These are phyloP conservation scores for Drosophila pachea DNA, from an alignment of 1,140 invertebrate species.

Conservation along the genomic window DNA sequence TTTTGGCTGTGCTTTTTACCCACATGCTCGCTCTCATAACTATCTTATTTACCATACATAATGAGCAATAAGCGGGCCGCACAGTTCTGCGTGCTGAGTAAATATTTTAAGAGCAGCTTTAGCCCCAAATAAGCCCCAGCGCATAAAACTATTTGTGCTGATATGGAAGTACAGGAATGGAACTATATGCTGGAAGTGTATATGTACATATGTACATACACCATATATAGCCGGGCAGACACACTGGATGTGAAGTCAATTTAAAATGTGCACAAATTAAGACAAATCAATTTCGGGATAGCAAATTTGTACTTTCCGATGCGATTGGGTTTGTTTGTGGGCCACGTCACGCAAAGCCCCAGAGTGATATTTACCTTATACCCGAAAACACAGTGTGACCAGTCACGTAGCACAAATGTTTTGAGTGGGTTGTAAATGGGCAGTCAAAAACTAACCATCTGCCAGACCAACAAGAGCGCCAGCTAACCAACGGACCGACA, in stretches of 20 bases:
- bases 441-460: conserved; percentile 69
- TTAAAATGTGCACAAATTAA: conserved; percentile 73
- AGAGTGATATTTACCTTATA: conserved; percentile 26
- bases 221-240: background rate
- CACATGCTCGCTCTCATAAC: background rate
- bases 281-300: conserved; percentile 66
- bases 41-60: conserved; percentile 60
- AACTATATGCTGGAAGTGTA: background rate
- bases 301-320: conserved; percentile 56
- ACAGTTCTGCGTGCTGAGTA: conserved; percentile 64
- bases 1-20: background rate
- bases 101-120: conserved; percentile 71
- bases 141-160: conserved; percentile 27
- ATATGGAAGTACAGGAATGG: background rate
- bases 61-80: conserved; percentile 57
- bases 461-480: conserved; percentile 26
- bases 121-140: conserved; percentile 56
- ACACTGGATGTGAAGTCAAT: conserved; percentile 40
- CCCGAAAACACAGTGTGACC: conserved; percentile 49
- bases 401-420: conserved; percentile 75
- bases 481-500: conserved; percentile 26
- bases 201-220: conserved; percentile 8
- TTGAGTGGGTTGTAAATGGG: conserved; percentile 63
- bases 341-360: conserved; percentile 37
- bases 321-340: conserved; percentile 46